These are phyloP conservation scores for Cryptomyrus ogoouensis DNA, from an alignment of 2,113 vertebrate genomes.

Conservation along the genomic window DNA sequence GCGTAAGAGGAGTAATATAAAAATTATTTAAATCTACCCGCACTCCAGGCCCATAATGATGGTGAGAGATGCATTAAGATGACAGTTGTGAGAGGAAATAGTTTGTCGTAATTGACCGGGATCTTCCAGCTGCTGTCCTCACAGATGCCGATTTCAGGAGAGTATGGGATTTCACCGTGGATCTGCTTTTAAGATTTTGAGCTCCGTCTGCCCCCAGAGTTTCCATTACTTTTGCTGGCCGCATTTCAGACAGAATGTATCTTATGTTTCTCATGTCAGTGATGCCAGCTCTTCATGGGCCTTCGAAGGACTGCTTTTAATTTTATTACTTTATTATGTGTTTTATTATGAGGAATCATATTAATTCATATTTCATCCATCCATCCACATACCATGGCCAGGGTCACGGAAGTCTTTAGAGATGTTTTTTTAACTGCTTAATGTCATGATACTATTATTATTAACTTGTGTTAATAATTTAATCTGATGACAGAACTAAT, in stretches of 20 bases:
- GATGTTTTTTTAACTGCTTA: neutral
- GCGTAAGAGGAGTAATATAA: neutral
- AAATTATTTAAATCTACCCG: slow-evolving; percentile 27
- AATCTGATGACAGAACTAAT: neutral
- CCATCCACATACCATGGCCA: neutral
- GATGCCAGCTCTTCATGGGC: neutral
- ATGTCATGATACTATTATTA: slow-evolving; percentile 2
- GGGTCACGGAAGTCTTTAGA: neutral
- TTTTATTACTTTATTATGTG: neutral
- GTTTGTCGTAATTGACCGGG: slow-evolving; percentile 35
- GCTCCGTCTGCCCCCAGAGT: slow-evolving; percentile 31
- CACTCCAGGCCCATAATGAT: slow-evolving; percentile 10
- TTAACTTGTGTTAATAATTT: neutral
- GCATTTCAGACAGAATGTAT: slow-evolving; percentile 8
- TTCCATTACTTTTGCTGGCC: neutral
- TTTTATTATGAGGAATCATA: neutral
- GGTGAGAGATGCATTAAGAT: slow-evolving; percentile 25
- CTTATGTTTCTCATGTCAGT: slow-evolving; percentile 6
- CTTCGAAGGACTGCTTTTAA: neutral
- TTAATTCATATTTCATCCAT: neutral
- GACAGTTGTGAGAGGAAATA: slow-evolving; percentile 38
- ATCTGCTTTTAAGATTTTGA: slow-evolving; percentile 36
- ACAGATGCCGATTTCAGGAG: slow-evolving; percentile 30
- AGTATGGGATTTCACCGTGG: slow-evolving; percentile 22
- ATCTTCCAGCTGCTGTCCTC: slow-evolving; percentile 30